Percentiles rank a stretch among this genome's conserved stretches.
phyloP scores from a whole-genome alignment of 2,797 vertebrate species.

The Siniperca obscura region DNA sequence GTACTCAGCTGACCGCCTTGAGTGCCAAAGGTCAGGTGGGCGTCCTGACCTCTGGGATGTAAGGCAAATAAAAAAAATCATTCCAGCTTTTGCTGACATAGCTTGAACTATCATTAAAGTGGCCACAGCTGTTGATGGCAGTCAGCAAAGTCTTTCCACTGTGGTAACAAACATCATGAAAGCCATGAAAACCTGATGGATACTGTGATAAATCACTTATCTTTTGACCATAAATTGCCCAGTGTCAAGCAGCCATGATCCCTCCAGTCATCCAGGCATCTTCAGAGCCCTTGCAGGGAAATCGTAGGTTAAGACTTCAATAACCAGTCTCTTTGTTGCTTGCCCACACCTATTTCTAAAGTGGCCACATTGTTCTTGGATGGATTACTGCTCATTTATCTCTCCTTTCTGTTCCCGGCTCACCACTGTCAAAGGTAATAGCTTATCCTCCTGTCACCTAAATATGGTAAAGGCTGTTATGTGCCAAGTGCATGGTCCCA shows the following conservation, averaged over 20 bases:
- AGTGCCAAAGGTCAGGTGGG: slow-evolving; percentile 55
- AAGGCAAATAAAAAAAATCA: slow-evolving; percentile 63
- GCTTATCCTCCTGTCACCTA: slow-evolving; percentile 56
- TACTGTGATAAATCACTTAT: not conserved
- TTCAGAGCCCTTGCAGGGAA: slow-evolving; percentile 40
- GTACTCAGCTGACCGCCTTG: slow-evolving; percentile 28
- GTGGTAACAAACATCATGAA: not conserved
- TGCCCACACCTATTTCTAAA: slow-evolving; percentile 50
- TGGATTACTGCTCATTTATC: slow-evolving; percentile 59
- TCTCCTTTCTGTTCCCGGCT: slow-evolving; percentile 37
- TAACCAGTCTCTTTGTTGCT: slow-evolving; percentile 42
- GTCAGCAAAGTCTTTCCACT: slow-evolving; percentile 28
- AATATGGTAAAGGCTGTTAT: slow-evolving; percentile 66
- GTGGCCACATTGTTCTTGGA: slow-evolving; percentile 58
- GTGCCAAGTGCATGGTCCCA: slow-evolving; percentile 53
- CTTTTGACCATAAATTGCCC: slow-evolving; percentile 3
- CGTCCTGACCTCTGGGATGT: slow-evolving; percentile 61
- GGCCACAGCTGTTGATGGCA: slow-evolving; percentile 49
- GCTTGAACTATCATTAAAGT: slow-evolving; percentile 39
- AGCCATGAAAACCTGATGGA: slow-evolving; percentile 2
- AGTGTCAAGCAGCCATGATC: slow-evolving; percentile 4
- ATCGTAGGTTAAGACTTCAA: slow-evolving; percentile 63
- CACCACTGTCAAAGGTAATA: slow-evolving; percentile 58
- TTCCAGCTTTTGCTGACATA: slow-evolving; percentile 57
- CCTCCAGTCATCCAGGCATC: slow-evolving; percentile 14